phyloP scores from a whole-genome alignment of 2,797 vertebrate species.

The Cygnus olor region DNA sequence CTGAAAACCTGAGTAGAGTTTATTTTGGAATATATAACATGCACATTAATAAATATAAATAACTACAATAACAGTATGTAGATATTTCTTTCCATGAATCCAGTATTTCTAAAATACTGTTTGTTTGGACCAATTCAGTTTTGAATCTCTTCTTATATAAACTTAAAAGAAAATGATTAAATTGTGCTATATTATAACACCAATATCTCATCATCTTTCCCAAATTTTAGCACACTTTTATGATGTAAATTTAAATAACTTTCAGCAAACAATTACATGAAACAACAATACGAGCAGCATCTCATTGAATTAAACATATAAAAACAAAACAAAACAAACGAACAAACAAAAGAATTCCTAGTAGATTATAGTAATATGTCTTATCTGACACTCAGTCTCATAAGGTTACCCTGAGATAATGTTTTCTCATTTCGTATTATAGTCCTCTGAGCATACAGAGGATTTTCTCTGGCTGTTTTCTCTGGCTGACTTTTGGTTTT shows the following conservation, averaged over 20 bases:
- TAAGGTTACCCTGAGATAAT: background rate
- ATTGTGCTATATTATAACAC: background rate
- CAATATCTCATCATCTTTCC: constrained; percentile 35
- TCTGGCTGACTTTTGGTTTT: background rate
- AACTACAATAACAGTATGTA: background rate
- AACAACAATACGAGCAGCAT: background rate
- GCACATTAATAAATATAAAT: background rate
- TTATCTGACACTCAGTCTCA: background rate
- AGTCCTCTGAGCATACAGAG: background rate
- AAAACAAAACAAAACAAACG: too few relatives aligned
- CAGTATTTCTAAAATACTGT: background rate
- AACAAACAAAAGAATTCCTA: background rate
- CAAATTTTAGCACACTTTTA: constrained; percentile 19
- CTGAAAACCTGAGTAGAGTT: background rate
- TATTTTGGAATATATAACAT: background rate
- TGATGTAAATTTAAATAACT: constrained; percentile 44
- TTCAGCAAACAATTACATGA: constrained; percentile 33
- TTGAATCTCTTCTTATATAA: background rate
- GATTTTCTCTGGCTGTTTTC: background rate
- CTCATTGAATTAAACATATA: background rate
- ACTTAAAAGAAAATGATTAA: background rate
- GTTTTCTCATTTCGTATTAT: background rate
- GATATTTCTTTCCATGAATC: too few relatives aligned
- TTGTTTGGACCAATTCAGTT: background rate
- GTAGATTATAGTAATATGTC: background rate